Evolutionary conservation across 1,140 invertebrate genomes (phyloP).

Genomic region (Patella vulgata): DNA sequence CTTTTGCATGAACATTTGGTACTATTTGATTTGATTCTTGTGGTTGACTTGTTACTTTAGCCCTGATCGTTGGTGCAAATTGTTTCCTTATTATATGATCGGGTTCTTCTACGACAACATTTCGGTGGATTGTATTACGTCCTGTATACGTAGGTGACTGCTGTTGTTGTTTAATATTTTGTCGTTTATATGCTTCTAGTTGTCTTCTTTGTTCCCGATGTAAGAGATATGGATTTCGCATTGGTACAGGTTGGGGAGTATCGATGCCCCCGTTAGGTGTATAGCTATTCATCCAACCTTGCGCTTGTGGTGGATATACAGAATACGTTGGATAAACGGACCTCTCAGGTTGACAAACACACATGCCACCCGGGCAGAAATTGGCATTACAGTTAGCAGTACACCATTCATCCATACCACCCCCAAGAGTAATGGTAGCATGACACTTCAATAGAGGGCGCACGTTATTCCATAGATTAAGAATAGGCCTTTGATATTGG

Average conservation of each 20-base stretch:
- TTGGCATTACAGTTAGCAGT: conserved; percentile 43
- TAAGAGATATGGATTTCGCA: neutral
- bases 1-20: too few relatives aligned
- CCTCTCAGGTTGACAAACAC: conserved; percentile 19
- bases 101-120: neutral
- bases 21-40: too few relatives aligned
- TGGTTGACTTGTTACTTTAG: too few relatives aligned
- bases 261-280: neutral
- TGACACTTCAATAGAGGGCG: conserved; percentile 15
- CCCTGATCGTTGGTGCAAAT: too few relatives aligned
- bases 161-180: neutral
- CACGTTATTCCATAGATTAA: neutral
- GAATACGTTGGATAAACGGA: neutral
- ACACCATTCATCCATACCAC: conserved; percentile 45
- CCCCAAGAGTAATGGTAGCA: conserved; percentile 20
- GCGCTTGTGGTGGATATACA: neutral
- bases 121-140: too few relatives aligned
- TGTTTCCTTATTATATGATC: too few relatives aligned
- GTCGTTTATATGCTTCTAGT: neutral
- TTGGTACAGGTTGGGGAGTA: neutral
- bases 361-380: conserved; percentile 32
- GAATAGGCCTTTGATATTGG: neutral
- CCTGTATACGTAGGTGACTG: neutral
- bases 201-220: neutral
- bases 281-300: neutral